phyloP scores from a whole-genome alignment of 2,113 vertebrate species.

The Chionomys nivalis region DNA sequence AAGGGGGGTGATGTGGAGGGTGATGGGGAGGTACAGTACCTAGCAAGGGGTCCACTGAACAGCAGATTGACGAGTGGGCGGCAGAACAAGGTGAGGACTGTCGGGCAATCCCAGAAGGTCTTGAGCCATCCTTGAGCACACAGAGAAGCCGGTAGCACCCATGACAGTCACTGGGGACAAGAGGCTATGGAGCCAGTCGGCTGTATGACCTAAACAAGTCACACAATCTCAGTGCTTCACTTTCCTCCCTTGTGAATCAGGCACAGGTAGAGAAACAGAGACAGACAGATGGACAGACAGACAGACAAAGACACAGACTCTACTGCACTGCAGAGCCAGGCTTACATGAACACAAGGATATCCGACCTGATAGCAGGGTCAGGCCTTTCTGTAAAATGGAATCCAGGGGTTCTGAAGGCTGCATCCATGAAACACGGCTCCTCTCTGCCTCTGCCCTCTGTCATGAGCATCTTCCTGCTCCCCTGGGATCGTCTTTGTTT shows the following conservation, averaged over 20 bases:
- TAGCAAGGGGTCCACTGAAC: no score
- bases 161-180: neutral
- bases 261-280: neutral
- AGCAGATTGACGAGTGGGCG: neutral
- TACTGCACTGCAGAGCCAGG: neutral
- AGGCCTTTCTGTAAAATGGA: neutral
- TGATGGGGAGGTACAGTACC: no score
- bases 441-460: neutral
- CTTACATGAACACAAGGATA: neutral
- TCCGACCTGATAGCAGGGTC: neutral
- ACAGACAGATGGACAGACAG: neutral
- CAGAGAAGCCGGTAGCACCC: no score
- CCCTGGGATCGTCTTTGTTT: neutral
- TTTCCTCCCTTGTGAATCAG: neutral
- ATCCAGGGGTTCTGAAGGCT: rapidly evolving
- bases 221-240: neutral
- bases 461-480: neutral
- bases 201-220: neutral
- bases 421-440: neutral
- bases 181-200: neutral
- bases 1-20: neutral
- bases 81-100: neutral
- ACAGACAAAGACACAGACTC: neutral
- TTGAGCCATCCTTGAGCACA: neutral
- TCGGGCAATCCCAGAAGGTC: neutral